Base-by-base conservation (phyloP, 2,797 vertebrate species). In the Atherinosoma microstoma region DNA sequence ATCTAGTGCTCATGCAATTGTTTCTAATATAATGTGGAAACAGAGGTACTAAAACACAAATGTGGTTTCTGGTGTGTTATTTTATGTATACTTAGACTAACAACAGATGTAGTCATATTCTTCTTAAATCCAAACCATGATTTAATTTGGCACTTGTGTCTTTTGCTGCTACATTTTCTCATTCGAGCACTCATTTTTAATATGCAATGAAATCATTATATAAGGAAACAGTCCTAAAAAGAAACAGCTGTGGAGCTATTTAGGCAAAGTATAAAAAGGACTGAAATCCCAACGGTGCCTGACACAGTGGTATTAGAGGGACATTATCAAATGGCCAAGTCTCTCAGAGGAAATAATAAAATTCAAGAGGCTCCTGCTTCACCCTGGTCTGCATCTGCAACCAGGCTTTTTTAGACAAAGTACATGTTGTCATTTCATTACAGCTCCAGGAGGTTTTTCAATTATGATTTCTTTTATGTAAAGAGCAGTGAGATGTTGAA, bases 221-320 rank as follows among this genome's bases (percentile, higher is more conserved):
- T 1, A 30, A 32, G 13, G 60, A 75, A 75, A 42, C 3, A 58
- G n/a, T 16, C 11, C 53, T 40, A 3, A 40, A 68, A 20, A 22
- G 18, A 73, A 58, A 29, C n/a, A 42, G 47, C 3, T 34, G 15
- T 57, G 22, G 6, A 64, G 70, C 35, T 76, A 56, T 61, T 76
- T 60, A 58, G 22, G 32, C 6, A 60, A 62, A 58, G 38, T 29
- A 47, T 27, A 64, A 51, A 62, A 65, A 60, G 22, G 20, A 68
- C 11, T 27, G 54, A 34, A 38, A 49, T 40, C 40, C 10, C 16
- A 58, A 29, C 66, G 6, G 22, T 59, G 27, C 1, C 30, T 54
- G 29, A 62, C 54, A 61, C 36, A 0, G 2, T 0, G 1, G 36
- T 64, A 74, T 76, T 68, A 71, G 70, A 75, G 72, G 67, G 49